phyloP scores from a whole-genome alignment of 2,797 vertebrate genomes.

The Smutsia gigantea region DNA sequence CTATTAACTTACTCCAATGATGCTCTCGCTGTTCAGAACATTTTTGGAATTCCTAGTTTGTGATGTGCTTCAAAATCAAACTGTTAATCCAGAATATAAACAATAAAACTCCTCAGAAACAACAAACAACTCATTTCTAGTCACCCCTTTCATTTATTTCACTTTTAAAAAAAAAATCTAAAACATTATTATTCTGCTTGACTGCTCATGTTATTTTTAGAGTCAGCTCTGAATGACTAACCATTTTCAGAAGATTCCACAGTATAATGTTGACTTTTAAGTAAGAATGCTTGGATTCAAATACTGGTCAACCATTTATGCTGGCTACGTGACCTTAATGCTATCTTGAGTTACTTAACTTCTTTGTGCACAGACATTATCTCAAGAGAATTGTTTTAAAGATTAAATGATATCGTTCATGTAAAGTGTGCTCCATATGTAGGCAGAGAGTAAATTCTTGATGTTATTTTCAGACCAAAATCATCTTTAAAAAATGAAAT shows the following conservation, averaged over 20 bases:
- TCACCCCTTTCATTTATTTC: neutral
- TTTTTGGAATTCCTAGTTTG: conserved; percentile 29
- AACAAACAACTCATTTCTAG: conserved; percentile 26
- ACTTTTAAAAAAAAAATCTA: neutral
- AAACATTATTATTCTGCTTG: neutral
- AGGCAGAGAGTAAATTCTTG: neutral
- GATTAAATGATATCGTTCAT: neutral
- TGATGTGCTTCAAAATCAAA: conserved; percentile 58
- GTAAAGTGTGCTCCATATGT: neutral
- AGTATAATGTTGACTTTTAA: conserved; percentile 9
- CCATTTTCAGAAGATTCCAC: neutral
- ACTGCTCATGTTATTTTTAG: neutral
- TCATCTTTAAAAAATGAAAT: conserved; percentile 27
- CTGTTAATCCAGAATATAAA: conserved; percentile 46
- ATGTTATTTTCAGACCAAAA: conserved; percentile 60
- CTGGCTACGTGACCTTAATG: neutral
- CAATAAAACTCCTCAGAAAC: conserved; percentile 56
- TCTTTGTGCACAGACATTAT: neutral
- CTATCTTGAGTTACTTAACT: neutral
- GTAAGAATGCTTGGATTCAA: neutral
- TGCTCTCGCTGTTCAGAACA: conserved; percentile 20
- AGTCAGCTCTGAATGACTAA: neutral
- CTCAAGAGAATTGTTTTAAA: conserved; percentile 17
- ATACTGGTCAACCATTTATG: neutral
- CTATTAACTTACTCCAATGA: conserved; percentile 38